These are phyloP conservation scores for Acholoe squamosa DNA, from an alignment of 2,888 invertebrate species.

Conservation along the genomic window DNA sequence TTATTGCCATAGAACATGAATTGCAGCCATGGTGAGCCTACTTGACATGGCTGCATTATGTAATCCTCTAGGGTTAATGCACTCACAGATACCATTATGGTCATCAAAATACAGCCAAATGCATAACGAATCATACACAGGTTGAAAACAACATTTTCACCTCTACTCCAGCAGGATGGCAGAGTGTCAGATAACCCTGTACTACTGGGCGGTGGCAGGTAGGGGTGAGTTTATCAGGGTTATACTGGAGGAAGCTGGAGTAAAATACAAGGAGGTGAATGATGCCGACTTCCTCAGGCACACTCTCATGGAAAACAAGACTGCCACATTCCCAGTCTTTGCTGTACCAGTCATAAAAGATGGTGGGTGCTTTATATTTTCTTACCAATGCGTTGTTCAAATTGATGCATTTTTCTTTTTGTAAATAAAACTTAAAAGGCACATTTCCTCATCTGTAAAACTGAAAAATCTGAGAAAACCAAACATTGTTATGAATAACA, in stretches of 20 bases:
- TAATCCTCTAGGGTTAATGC: too few relatives aligned
- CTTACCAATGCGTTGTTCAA: too few relatives aligned
- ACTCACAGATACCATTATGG: too few relatives aligned
- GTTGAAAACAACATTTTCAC: background rate
- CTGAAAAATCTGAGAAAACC: too few relatives aligned
- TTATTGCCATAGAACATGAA: too few relatives aligned
- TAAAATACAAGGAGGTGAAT: constrained; percentile 72
- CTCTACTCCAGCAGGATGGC: background rate
- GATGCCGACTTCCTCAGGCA: background rate
- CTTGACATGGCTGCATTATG: too few relatives aligned
- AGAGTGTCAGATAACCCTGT: constrained; percentile 40
- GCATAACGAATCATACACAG: background rate
- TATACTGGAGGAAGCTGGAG: constrained; percentile 75
- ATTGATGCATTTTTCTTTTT: too few relatives aligned
- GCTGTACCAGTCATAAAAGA: constrained; percentile 74
- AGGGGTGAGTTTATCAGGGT: constrained; percentile 74
- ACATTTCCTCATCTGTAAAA: too few relatives aligned
- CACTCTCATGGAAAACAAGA: constrained; percentile 29
- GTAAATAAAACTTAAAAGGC: too few relatives aligned
- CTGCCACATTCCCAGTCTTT: constrained; percentile 72
- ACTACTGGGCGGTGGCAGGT: constrained; percentile 71
- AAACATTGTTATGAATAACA: too few relatives aligned
- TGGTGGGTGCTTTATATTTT: constrained; percentile 69
- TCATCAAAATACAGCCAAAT: too few relatives aligned
- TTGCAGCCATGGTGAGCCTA: too few relatives aligned